Base-by-base conservation (phyloP, 2,113 vertebrate genomes). In the Tichodroma muraria region DNA sequence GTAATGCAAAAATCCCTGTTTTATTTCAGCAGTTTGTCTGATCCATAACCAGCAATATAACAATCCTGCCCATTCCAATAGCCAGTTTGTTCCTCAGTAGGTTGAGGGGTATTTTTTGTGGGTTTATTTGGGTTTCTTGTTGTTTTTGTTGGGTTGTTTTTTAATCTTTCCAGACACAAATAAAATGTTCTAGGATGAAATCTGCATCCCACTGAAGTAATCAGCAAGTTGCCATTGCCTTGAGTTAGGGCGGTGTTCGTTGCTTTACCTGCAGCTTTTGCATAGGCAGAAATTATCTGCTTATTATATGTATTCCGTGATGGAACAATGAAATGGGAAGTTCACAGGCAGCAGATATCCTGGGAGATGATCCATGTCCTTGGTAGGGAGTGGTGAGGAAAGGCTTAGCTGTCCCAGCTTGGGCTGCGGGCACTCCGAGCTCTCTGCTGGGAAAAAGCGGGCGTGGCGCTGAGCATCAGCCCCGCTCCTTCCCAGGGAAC, bases 401-500 rank as follows among this genome's bases (percentile, higher is more conserved):
- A 38, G 68, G 16, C n/a, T 63, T 71, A 80, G 63, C 91, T 88
- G 49, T 63, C 31, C 56, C 44, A 16, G 71, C 12, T 23, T 37
- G 45, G 80, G 78, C 83, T 88, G 88, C 13, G 0, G 66, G 60
- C 4, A 2, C n/a, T 84, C 50, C 24, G 15, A 11, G 50, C 68
- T 93, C 49, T 91, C 83, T 75, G 69, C 79, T 94, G 89, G 71
- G 84, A 72, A 42, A 73, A 56, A 59, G 45, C 90, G 75, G 78
- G 63, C 4, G 0, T 0, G 18, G 23, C 31, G 22, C 37, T 9
- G 52, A 81, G 86, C 33, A 5, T 21, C 70, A 8, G 63, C 37
- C 25, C 53, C 57, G 79, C 61, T 59, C 66, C 69, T 79, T 91
- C 50, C n/a, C 61, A 61, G 80, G 66, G 77, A 96, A 75, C 95